A percentile compares a stretch with the other conserved stretches of the same genome.
These are phyloP conservation scores for Thaumetopoea pityocampa DNA, from an alignment of 1,140 invertebrate species.

Conservation along the genomic window DNA sequence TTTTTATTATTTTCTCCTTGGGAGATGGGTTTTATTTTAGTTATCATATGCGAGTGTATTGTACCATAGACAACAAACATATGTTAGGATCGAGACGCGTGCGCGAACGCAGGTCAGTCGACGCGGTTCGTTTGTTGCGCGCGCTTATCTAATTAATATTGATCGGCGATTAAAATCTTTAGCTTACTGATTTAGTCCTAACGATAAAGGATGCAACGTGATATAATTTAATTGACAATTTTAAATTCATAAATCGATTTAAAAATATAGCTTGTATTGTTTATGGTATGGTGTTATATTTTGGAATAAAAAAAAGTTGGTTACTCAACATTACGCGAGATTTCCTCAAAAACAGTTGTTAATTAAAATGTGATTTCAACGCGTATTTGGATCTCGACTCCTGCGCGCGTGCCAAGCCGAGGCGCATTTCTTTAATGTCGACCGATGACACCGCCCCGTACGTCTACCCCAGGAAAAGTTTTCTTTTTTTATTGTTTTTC, in stretches of 20 bases:
- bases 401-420: slow-evolving; percentile 56
- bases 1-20: slow-evolving; percentile 43
- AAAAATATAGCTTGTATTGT: too few species aligned
- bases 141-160: slow-evolving; percentile 40
- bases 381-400: slow-evolving; percentile 51
- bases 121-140: slow-evolving; percentile 46
- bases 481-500: slow-evolving; percentile 32
- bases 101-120: slow-evolving; percentile 52
- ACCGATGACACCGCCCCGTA: slow-evolving; percentile 57
- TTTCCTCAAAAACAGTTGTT: slow-evolving; percentile 19
- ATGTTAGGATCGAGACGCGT: slow-evolving; percentile 41
- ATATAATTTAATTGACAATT: too few species aligned
- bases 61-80: slow-evolving; percentile 43
- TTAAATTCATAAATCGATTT: too few species aligned
- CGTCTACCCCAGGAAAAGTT: slow-evolving; percentile 50
- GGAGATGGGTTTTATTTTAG: slow-evolving; percentile 66
- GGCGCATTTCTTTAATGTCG: slow-evolving; percentile 66
- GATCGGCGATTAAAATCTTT: slow-evolving; percentile 18
- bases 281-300: too few species aligned
- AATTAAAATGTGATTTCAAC: slow-evolving; percentile 32
- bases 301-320: neutral
- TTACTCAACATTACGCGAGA: slow-evolving; percentile 1
- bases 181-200: too few species aligned
- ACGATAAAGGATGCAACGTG: too few species aligned
- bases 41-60: slow-evolving; percentile 62